These are phyloP conservation scores for Monopis laevigella DNA, from an alignment of 2,888 invertebrate genomes.

Conservation along the genomic window DNA sequence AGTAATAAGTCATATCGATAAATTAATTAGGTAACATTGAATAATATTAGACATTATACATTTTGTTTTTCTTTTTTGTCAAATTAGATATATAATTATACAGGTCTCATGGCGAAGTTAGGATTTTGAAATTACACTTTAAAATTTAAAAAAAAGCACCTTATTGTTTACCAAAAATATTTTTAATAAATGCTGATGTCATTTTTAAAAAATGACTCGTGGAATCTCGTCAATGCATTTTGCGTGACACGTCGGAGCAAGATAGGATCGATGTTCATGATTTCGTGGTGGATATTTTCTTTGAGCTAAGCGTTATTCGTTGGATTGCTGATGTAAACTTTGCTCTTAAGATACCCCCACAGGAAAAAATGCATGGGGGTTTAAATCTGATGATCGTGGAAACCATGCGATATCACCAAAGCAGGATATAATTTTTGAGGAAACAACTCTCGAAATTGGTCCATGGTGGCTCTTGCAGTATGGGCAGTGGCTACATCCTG, in stretches of 20 bases:
- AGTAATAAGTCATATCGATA: too few relatives aligned
- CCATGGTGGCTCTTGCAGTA: slow-evolving; percentile 17
- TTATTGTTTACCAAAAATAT: too few relatives aligned
- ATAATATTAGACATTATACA: too few relatives aligned
- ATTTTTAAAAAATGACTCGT: background rate
- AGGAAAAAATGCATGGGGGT: background rate
- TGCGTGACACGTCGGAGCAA: background rate
- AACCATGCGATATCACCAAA: background rate
- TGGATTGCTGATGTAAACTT: background rate
- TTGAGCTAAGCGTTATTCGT: too few relatives aligned
- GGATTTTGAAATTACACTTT: too few relatives aligned
- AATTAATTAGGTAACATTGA: too few relatives aligned
- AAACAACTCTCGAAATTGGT: slow-evolving; percentile 11
- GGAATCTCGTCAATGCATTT: background rate
- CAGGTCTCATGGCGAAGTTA: too few relatives aligned
- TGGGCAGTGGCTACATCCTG: slow-evolving; percentile 17
- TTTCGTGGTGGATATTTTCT: too few relatives aligned
- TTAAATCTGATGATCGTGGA: background rate
- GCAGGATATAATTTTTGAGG: background rate
- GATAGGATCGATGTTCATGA: background rate
- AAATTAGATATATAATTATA: too few relatives aligned
- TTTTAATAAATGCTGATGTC: background rate
- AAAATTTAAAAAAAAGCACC: too few relatives aligned
- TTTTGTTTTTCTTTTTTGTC: too few relatives aligned
- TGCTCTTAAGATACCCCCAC: background rate